Evolutionary conservation across 2,113 vertebrate genomes (phyloP).

Genomic region (Asarcornis scutulata): DNA sequence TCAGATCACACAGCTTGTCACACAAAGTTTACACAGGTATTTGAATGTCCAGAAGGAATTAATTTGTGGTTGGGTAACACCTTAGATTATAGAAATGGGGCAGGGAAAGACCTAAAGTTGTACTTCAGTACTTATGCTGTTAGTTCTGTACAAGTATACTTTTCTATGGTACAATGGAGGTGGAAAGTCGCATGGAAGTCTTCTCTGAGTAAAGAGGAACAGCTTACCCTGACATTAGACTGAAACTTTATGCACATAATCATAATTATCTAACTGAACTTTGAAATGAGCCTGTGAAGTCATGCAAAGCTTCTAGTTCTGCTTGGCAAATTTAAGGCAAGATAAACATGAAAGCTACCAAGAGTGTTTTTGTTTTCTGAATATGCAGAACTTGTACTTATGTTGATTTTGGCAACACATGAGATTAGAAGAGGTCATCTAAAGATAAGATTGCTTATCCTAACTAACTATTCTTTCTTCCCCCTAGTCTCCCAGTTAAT

Average conservation of each 20-base stretch:
- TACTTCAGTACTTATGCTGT: neutral
- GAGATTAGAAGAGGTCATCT: conserved; percentile 39
- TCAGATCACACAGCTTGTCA: neutral
- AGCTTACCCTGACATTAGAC: neutral
- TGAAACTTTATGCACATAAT: neutral
- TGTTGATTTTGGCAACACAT: conserved; percentile 30
- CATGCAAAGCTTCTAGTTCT: neutral
- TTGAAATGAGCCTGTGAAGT: neutral
- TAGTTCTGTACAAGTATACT: neutral
- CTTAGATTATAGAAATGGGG: neutral
- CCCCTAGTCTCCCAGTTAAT: conserved; percentile 14
- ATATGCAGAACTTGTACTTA: neutral
- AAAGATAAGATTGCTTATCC: conserved; percentile 51
- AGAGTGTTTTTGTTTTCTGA: neutral
- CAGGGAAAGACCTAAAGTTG: neutral
- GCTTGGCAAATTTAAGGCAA: neutral
- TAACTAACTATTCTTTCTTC: conserved; percentile 7
- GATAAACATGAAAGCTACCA: neutral
- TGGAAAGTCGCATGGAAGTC: neutral
- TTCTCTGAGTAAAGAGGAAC: neutral
- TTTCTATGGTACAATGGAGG: neutral
- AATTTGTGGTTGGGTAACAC: neutral
- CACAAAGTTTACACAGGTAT: neutral
- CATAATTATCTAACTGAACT: neutral
- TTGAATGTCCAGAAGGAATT: neutral